phyloP scores from a whole-genome alignment of 2,113 vertebrate genomes.

The Xerus inauris region DNA sequence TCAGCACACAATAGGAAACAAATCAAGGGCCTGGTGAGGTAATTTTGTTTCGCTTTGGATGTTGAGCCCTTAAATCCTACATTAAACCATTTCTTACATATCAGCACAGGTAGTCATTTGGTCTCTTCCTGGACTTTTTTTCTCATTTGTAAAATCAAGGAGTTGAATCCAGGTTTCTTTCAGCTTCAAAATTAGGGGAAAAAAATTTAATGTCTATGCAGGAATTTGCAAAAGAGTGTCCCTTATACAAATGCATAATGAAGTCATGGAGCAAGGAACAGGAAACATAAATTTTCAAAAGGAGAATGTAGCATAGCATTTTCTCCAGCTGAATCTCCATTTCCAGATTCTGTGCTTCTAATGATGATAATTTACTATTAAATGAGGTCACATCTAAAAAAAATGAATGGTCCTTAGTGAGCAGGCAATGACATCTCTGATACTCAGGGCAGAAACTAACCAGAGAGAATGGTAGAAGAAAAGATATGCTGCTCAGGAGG shows the following conservation, averaged over 20 bases:
- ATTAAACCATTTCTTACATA: slow-evolving; percentile 5
- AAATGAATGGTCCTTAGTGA: not conserved
- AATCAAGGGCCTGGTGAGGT: not conserved
- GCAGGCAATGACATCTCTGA: not conserved
- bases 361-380: not conserved
- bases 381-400: not conserved
- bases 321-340: slow-evolving; percentile 23
- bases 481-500: not conserved
- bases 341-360: not conserved
- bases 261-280: not conserved
- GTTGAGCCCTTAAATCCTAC: not conserved
- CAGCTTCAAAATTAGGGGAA: not conserved
- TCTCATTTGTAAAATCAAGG: not conserved
- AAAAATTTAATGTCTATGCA: not conserved
- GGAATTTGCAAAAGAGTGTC: not conserved
- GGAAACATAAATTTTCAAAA: slow-evolving; percentile 7
- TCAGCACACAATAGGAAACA: not conserved
- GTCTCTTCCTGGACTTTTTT: not conserved
- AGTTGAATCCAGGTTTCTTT: not conserved
- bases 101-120: not conserved
- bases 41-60: slow-evolving; percentile 36
- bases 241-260: not conserved
- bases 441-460: not conserved
- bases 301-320: not conserved
- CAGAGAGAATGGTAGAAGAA: not conserved